Percentiles rank a stretch among this genome's conserved stretches.
These are phyloP conservation scores for Hafferia zeledoni DNA, from an alignment of 2,797 vertebrate genomes.

Conservation along the genomic window DNA sequence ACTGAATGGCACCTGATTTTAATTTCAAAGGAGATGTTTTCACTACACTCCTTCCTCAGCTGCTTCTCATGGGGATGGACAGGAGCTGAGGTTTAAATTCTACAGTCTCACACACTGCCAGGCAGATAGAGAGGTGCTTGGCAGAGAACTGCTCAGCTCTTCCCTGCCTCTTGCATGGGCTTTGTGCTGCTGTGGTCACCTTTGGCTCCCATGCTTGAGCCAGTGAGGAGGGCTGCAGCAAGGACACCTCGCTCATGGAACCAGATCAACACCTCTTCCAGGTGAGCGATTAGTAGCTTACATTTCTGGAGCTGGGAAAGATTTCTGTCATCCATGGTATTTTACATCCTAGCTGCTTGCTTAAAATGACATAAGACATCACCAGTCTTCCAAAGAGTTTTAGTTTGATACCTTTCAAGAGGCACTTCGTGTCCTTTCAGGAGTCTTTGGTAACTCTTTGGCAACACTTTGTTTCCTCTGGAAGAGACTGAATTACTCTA, in stretches of 20 bases:
- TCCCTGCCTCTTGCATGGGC: not conserved
- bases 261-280: not conserved
- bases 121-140: not conserved
- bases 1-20: not conserved
- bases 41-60: not conserved
- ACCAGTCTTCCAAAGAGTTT: not conserved
- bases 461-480: not conserved
- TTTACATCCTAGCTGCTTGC: not conserved
- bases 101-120: rapidly evolving
- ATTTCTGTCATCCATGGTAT: not conserved
- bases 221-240: not conserved
- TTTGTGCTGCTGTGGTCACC: not conserved
- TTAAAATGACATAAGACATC: not conserved
- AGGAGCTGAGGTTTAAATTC: not conserved
- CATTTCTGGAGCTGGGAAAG: not conserved
- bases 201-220: not conserved
- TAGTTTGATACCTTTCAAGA: not conserved
- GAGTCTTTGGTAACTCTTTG: not conserved
- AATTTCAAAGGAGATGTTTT: not conserved
- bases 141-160: not conserved
- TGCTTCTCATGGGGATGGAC: not conserved
- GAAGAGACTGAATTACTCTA: not conserved
- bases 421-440: not conserved
- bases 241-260: not conserved
- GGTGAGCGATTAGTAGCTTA: not conserved